These are phyloP conservation scores for Allophyes oxyacanthae DNA, from an alignment of 2,888 invertebrate genomes.

Conservation along the genomic window DNA sequence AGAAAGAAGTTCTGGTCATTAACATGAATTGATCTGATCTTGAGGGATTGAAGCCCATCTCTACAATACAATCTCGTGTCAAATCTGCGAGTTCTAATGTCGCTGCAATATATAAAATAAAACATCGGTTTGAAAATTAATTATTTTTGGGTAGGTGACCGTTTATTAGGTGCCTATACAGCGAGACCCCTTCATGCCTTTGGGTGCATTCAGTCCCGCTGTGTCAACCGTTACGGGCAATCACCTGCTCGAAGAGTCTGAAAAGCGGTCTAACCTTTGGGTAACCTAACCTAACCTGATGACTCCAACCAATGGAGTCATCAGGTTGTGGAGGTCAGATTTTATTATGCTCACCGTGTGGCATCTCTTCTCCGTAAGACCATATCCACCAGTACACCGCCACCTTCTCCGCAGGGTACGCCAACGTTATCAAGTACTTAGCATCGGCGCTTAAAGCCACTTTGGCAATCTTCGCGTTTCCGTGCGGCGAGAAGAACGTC, in stretches of 20 bases:
- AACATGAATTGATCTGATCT: conserved; percentile 75
- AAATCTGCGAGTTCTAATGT: conserved; percentile 57
- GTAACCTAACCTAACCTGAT: no score
- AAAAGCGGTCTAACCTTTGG: no score
- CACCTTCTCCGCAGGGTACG: conserved; percentile 76
- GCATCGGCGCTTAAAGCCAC: conserved; percentile 88
- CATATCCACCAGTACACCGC: conserved; percentile 90
- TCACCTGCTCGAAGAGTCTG: no score
- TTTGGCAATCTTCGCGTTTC: conserved; percentile 70
- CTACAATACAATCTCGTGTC: conserved; percentile 65
- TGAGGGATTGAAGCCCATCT: conserved; percentile 76
- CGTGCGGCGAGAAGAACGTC: conserved; percentile 88
- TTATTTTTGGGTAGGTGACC: no score
- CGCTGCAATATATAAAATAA: conserved; percentile 58
- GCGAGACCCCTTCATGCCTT: no score
- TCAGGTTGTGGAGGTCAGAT: no score
- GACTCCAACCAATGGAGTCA: no score
- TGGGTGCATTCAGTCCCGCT: no score
- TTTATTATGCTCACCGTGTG: conserved; percentile 82
- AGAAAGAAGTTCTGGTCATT: conserved; percentile 75
- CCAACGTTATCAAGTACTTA: conserved; percentile 89
- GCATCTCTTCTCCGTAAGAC: conserved; percentile 85
- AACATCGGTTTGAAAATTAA: background rate
- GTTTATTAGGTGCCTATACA: no score
- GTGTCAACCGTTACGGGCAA: no score